These are phyloP conservation scores for Epinephelus awoara DNA, from an alignment of 2,797 vertebrate species.

Conservation along the genomic window DNA sequence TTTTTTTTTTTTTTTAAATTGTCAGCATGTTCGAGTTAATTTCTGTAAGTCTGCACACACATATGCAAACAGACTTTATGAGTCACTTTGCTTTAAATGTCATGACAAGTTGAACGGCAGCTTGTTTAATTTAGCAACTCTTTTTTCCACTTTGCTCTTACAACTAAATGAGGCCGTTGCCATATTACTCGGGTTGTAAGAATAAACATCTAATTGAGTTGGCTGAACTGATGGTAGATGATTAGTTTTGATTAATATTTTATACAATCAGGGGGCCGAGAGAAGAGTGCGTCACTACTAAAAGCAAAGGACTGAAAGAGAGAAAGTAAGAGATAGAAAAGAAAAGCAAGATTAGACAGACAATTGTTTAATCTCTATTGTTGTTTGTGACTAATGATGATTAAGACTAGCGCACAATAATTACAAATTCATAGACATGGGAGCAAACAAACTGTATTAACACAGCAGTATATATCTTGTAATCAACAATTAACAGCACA, in stretches of 20 bases:
- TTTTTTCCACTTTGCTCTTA: slow-evolving; percentile 42
- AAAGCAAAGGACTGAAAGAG: slow-evolving; percentile 25
- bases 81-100: slow-evolving; percentile 28
- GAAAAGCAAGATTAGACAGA: slow-evolving; percentile 63
- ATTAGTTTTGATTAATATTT: slow-evolving; percentile 60
- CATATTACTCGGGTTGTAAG: slow-evolving; percentile 26
- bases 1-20: slow-evolving; percentile 23
- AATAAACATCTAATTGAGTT: slow-evolving; percentile 58
- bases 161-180: slow-evolving; percentile 36
- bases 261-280: slow-evolving; percentile 32
- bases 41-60: background rate
- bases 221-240: slow-evolving; percentile 40
- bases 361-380: slow-evolving; percentile 76
- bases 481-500: slow-evolving; percentile 82
- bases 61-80: slow-evolving; percentile 23
- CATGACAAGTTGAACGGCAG: slow-evolving; percentile 34
- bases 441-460: slow-evolving; percentile 73
- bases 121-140: slow-evolving; percentile 38
- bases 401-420: slow-evolving; percentile 70
- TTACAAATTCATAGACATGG: slow-evolving; percentile 76
- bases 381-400: slow-evolving; percentile 78
- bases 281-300: slow-evolving; percentile 14
- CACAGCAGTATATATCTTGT: slow-evolving; percentile 73
- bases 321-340: slow-evolving; percentile 38
- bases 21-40: background rate